phyloP scores from a whole-genome alignment of 2,888 invertebrate species.

The Eurytoma californica region DNA sequence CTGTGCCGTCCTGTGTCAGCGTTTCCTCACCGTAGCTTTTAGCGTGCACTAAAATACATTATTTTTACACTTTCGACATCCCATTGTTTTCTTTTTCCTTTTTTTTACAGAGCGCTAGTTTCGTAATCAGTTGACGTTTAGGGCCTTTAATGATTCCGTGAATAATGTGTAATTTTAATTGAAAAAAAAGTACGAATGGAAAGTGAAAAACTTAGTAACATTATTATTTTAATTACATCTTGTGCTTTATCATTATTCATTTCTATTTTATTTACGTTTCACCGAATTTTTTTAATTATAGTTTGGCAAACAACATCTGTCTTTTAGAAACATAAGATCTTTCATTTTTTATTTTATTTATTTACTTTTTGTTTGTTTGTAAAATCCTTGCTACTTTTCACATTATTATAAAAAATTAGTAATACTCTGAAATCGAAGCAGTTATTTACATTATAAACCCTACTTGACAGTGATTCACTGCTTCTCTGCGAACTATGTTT shows the following conservation, averaged over 20 bases:
- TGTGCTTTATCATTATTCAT: no score
- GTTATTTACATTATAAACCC: slow-evolving; percentile 6
- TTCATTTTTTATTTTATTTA: no score
- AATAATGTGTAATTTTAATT: neutral
- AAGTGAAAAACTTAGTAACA: no score
- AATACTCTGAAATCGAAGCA: no score
- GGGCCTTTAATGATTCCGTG: slow-evolving; percentile 16
- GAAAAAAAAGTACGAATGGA: no score
- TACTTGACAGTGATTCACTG: neutral
- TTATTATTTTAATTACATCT: no score
- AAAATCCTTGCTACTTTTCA: no score
- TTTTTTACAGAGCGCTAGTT: slow-evolving; percentile 33
- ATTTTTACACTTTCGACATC: slow-evolving; percentile 48
- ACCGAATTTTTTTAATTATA: no score
- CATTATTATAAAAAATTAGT: neutral
- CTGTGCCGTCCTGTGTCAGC: slow-evolving; percentile 22
- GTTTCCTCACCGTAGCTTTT: slow-evolving; percentile 51
- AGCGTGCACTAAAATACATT: slow-evolving; percentile 17
- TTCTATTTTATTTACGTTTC: no score
- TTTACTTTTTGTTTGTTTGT: no score
- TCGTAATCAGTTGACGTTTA: slow-evolving; percentile 35
- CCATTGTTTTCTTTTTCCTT: slow-evolving; percentile 39
- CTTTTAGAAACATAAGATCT: no score
- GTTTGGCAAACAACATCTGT: no score
- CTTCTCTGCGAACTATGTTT: neutral